Evolutionary conservation across 2,113 vertebrate genomes (phyloP), one percentile per base, ranked within the genome.

Genomic region (Amphiprion ocellaris): DNA sequence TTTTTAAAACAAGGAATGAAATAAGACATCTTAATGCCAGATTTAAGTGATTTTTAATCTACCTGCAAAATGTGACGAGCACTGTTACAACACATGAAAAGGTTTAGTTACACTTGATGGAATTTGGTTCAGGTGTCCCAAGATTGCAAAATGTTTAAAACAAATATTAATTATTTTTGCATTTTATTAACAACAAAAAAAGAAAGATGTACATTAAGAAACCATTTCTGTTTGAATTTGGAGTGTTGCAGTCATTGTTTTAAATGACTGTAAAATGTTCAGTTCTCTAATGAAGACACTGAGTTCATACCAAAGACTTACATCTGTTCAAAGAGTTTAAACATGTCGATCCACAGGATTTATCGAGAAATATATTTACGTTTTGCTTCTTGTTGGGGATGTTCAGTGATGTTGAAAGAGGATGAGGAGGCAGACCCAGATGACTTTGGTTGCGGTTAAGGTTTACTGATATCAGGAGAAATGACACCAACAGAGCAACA

Each of bases 221-320:
- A 72, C 41, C 62, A 75, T 76, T 89, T 82, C 58, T 30, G 52
- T 67, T 77, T 77, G 56, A 82, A 77, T 85, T 91, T 89, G 73
- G 46, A 79, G 86, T 89, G 86, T 91, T 93, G 86, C 95, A 94
- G 94, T 95, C 94, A 95, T 95, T 95, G 94, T 95, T 95, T 95
- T 95, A 95, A 95, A 95, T 95, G 94, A 93, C 95, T 95, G 94
- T 95, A 87, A 93, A 91, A 85, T 86, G 69, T 79, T 88, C 59
- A 71, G 60, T 90, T 92, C 44, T 87, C 66, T 79, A 71, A 74
- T 77, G 28, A 77, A 86, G 78, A 92, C 91, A 90, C 88, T 92
- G 90, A 59, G 66, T 82, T 85, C 58, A 79, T 76, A 67, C 63
- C 56, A 49, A 77, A 59, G 55, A 81, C 69, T 47, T 62, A 39